Evolutionary conservation across 2,113 vertebrate genomes (phyloP).

Genomic region (Periophthalmodon schlosseri): DNA sequence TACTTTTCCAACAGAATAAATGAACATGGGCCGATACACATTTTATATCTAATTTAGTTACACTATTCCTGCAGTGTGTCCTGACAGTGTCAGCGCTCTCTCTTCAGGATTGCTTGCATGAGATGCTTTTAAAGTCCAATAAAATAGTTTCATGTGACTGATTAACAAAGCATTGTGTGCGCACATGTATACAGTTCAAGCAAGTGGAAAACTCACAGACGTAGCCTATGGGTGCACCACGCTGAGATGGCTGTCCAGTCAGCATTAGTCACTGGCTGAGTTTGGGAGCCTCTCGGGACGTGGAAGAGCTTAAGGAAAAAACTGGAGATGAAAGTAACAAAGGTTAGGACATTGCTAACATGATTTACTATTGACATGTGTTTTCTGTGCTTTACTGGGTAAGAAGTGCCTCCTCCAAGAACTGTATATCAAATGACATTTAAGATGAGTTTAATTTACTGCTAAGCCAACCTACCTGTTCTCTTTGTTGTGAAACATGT

Average conservation of each 20-base stretch:
- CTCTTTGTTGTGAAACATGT: background rate
- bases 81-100: constrained; percentile 52
- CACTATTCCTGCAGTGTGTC: constrained; percentile 17
- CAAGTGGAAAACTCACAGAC: constrained; percentile 42
- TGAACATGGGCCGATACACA: background rate
- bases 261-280: constrained; percentile 49
- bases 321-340: constrained; percentile 1
- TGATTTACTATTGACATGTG: background rate
- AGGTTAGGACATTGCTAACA: background rate
- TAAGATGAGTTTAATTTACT: background rate
- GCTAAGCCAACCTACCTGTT: background rate
- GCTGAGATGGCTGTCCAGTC: constrained; percentile 53
- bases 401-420: background rate
- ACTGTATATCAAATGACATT: background rate
- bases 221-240: constrained; percentile 42
- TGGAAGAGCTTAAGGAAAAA: constrained; percentile 19
- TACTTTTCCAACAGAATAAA: background rate
- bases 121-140: constrained; percentile 45
- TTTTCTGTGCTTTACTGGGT: background rate
- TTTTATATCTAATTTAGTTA: constrained; percentile 21
- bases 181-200: constrained; percentile 3
- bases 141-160: constrained; percentile 47
- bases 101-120: constrained; percentile 43
- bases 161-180: constrained; percentile 17
- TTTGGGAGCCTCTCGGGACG: constrained; percentile 22